Evolutionary conservation across 1,140 invertebrate species (phyloP), one percentile per base, ranked within the genome.

Genomic region (Asbolus verrucosus): DNA sequence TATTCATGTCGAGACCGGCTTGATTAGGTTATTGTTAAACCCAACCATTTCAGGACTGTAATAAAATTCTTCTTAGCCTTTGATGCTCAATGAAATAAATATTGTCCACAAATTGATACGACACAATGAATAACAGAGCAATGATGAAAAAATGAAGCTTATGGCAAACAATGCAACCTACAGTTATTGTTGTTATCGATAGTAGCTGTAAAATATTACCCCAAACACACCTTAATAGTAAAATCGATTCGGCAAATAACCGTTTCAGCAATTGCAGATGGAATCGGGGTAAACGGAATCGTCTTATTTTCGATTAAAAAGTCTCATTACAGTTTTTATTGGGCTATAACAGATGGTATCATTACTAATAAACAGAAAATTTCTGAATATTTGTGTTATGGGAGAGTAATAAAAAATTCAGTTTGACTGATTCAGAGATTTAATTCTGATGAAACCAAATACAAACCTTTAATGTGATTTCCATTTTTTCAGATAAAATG

Each of bases 201-300:
- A 61, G 60, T 62, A 16, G 18, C 31, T 19, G 67, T 69, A 41
- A 69, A 69, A 63, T 63, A 69, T 69, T 9, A 59, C 13, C n/a
- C 27, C 1, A 33, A 21, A 19, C 50, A 41, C 59, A 43, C 67
- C 67, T 69, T 69, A 63, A 69, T 69, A 63, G 41, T 60, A 63
- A 69, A 69, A 69, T 69, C 67, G 59, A 69, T 69, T 31, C 38
- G 3, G 27, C 41, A 46, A 69, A 69, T 69, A 43, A 63, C 31
- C 30, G 27, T 19, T 21, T 21, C 67, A 33, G 18, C 15, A 62
- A 62, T 9, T 63, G 8, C 13, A 43, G 39, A 21, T 38, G 39
- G 33, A 54, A 50, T 27, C 46, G 6, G n/a, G 11, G 8, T 27
- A 21, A 6, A 54, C 2, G 5, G 6, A 36, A 4, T 36, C 2